Conservation (phyloP, 2,888 invertebrate species). For the Volucella inanis region DNA sequence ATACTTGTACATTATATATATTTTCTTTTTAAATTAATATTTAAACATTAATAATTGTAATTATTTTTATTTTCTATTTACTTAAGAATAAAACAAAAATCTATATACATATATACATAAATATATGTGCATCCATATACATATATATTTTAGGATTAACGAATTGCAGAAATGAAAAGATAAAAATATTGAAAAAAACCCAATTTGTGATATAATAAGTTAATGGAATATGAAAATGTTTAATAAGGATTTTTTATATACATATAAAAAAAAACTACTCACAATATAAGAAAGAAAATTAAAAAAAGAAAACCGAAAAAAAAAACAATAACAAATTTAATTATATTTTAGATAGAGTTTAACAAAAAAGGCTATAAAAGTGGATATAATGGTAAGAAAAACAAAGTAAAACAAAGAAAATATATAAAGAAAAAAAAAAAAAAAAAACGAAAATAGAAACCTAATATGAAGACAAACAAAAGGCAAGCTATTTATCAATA, state of each 20-base stretch:
- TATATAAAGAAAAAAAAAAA: constrained; percentile 1
- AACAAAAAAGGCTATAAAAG: constrained; percentile 67
- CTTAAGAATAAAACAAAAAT: constrained; percentile 43
- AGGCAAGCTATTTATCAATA: constrained; percentile 62
- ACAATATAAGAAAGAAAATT: constrained; percentile 38
- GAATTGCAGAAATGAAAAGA: constrained; percentile 54
- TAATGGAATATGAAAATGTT: constrained; percentile 67
- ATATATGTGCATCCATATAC: constrained; percentile 39
- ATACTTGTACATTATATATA: constrained; percentile 58
- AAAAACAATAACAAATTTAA: constrained; percentile 50
- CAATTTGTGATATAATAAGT: constrained; percentile 75
- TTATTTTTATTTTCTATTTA: constrained; percentile 53
- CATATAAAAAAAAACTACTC: constrained; percentile 65
- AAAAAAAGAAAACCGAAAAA: constrained; percentile 35
- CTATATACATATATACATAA: constrained; percentile 30
- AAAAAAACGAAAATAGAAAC: not conserved
- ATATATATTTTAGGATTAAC: constrained; percentile 56
- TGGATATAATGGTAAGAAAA: constrained; percentile 60
- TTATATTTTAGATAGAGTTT: constrained; percentile 75
- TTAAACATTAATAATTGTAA: constrained; percentile 54
- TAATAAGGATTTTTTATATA: constrained; percentile 71
- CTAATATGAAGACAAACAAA: constrained; percentile 24
- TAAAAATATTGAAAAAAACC: constrained; percentile 53
- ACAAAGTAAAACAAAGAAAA: constrained; percentile 25
- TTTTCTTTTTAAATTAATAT: constrained; percentile 42